Base-by-base conservation (phyloP, 2,888 invertebrate genomes). In the Diarsia dahlii region DNA sequence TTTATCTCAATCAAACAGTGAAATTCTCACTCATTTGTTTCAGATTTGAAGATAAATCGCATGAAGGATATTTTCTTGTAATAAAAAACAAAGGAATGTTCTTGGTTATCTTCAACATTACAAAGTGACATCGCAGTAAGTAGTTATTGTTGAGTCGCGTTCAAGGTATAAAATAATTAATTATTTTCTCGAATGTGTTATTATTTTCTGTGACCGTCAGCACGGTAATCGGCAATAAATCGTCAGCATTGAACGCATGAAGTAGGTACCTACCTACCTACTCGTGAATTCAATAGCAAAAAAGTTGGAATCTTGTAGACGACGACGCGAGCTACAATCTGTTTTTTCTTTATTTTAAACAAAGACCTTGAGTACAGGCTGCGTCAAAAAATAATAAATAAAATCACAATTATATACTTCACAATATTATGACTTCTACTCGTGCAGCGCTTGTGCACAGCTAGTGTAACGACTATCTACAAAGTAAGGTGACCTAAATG, bases 401-500 rank as follows among this genome's bases (percentile, higher is more conserved):
- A 58, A 50, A n/a, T 39, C 5, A 12, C 13, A 28, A 65, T 72
- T 60, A 20, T n/a, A 54, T 18, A 50, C 60, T 54, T 13, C 54
- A 62, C 23, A n/a, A 48, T 56, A n/a, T 65, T 54, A n/a, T 71
- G n/a, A 62, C n/a, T 58, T 63, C 18, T 66, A 72, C 56, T 78
- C 50, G 67, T 78, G 77, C 74, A 77, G 39, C 64, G 70, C 50
- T 68, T 81, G 84, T 89, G 89, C 87, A 88, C 84, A 84, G 86
- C 90, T 90, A 86, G 89, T 93, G 89, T 91, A 78, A 69, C 65
- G 70, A 92, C 94, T 95, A 96, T 96, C 95, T 93, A 94, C 94
- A 94, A 93, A 93, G 95, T 95, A 96, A 96, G 95, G 96, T 96
- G 96, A 96, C 96, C 96, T 95, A 96, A 93, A 96, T 96, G 96